These are phyloP conservation scores for Rhinophrynus dorsalis DNA, from an alignment of 2,797 vertebrate species.

Conservation along the genomic window DNA sequence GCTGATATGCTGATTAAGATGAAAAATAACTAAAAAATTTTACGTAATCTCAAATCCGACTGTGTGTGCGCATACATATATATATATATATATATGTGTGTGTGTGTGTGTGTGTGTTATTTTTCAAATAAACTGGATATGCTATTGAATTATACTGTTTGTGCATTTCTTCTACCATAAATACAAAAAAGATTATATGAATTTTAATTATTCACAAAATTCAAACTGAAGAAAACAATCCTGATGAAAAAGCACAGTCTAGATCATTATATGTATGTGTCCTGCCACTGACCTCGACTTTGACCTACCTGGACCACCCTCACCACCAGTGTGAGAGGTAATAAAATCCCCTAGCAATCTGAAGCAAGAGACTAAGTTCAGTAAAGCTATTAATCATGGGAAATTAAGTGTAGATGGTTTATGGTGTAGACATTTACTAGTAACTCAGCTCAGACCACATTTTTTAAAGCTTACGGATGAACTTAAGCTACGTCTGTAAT, in stretches of 20 bases:
- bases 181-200: no score
- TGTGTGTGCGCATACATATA: no score
- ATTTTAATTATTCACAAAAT: no score
- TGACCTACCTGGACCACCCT: conserved; percentile 77
- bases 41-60: no score
- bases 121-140: no score
- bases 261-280: conserved; percentile 53
- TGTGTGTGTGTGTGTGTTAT: no score
- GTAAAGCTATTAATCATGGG: conserved; percentile 70
- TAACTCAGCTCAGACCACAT: conserved; percentile 57
- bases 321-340: conserved; percentile 66
- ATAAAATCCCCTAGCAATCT: conserved; percentile 69
- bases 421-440: conserved; percentile 76
- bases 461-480: conserved; percentile 59
- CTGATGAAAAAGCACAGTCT: not conserved
- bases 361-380: conserved; percentile 61
- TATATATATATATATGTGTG: no score
- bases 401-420: conserved; percentile 71
- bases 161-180: no score
- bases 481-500: conserved; percentile 35
- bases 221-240: no score
- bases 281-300: conserved; percentile 75
- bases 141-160: no score
- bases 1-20: no score
- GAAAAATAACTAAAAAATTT: no score